phyloP scores from a whole-genome alignment of 2,797 vertebrate genomes.

The Rhincodon typus region DNA sequence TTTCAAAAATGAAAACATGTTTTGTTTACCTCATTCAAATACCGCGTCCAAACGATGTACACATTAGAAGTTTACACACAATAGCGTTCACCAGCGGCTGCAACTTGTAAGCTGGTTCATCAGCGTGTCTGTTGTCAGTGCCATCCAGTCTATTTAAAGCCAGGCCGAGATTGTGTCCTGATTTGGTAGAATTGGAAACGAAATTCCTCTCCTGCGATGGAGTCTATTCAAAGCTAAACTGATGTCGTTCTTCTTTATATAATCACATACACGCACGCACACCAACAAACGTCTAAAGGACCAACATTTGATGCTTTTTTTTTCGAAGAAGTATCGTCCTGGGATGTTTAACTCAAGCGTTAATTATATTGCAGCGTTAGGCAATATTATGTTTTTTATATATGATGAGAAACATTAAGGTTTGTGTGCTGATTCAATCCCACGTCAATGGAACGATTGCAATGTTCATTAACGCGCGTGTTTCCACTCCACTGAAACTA shows the following conservation, averaged over 20 bases:
- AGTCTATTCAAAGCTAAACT: neutral
- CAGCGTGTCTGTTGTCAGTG: neutral
- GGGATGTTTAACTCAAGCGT: neutral
- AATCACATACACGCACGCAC: neutral
- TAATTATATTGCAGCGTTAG: neutral
- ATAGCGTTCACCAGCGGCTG: neutral
- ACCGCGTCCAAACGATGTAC: neutral
- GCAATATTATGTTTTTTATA: neutral
- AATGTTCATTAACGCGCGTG: neutral
- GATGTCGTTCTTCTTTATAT: too few species aligned
- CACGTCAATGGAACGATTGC: neutral
- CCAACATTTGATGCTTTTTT: neutral
- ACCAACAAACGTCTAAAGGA: neutral
- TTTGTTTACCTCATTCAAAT: neutral
- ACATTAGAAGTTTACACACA: neutral
- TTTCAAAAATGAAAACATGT: neutral
- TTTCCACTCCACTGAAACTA: neutral
- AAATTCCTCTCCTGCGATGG: too few species aligned
- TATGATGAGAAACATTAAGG: neutral
- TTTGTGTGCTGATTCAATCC: neutral
- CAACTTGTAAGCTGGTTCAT: neutral
- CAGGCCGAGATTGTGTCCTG: neutral
- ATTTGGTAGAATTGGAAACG: neutral
- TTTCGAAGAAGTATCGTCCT: too few species aligned
- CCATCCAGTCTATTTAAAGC: neutral